These are phyloP conservation scores for Xanthostigma xanthostigma DNA, from an alignment of 2,888 invertebrate species.

Conservation along the genomic window DNA sequence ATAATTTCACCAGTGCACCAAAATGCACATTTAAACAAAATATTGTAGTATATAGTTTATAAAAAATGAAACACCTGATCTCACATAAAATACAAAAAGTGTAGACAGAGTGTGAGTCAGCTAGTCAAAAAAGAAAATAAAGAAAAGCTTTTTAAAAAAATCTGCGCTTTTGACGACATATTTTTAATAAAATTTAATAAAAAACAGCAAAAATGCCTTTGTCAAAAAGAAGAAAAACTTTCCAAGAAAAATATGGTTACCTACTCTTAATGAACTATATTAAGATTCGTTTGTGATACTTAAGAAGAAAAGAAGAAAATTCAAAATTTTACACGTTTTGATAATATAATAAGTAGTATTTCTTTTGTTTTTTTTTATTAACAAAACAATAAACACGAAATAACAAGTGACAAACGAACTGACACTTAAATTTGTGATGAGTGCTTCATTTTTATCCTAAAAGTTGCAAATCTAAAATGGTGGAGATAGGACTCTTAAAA, in stretches of 20 bases:
- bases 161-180: constrained; percentile 3
- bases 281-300: neutral
- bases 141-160: constrained; percentile 7
- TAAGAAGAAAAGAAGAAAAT: too few species aligned
- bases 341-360: too few species aligned
- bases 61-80: constrained; percentile 14
- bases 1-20: neutral
- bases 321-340: too few species aligned
- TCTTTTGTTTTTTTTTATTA: too few species aligned
- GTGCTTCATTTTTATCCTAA: neutral
- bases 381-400: too few species aligned
- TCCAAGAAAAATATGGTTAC: too few species aligned
- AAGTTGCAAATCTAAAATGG: neutral
- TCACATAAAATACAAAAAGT: constrained; percentile 8
- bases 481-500: constrained; percentile 3
- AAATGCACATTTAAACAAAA: constrained; percentile 23
- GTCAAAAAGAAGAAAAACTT: neutral
- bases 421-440: too few species aligned
- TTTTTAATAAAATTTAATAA: neutral
- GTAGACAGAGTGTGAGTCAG: constrained; percentile 26
- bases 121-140: constrained; percentile 27
- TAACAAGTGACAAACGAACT: too few species aligned
- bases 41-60: constrained; percentile 32
- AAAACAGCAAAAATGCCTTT: constrained; percentile 3
- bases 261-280: too few species aligned